Conservation (phyloP, 2,797 vertebrate genomes). For the Calcarius lapponicus region DNA sequence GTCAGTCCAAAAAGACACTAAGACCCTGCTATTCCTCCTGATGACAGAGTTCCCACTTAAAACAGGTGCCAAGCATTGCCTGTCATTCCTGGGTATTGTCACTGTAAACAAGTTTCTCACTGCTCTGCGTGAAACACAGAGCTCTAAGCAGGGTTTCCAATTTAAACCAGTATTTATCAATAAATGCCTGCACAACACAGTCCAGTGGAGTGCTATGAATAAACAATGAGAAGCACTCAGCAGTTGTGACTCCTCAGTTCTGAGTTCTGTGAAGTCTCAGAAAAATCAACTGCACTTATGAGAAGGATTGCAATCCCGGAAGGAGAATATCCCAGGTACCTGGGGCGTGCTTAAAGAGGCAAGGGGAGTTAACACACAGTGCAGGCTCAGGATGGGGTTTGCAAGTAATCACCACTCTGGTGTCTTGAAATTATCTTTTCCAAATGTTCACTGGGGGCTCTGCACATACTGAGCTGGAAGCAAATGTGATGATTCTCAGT, state of each 20-base stretch:
- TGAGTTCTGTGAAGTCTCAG: conserved; percentile 15
- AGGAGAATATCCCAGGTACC: conserved; percentile 13
- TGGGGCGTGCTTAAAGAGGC: conserved; percentile 19
- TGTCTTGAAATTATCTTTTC: conserved; percentile 38
- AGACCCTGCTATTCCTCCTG: not conserved
- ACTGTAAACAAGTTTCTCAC: not conserved
- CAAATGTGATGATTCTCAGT: conserved; percentile 35
- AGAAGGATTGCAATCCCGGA: not conserved
- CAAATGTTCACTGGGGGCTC: conserved; percentile 38
- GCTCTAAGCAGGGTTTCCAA: conserved; percentile 22
- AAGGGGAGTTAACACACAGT: not conserved
- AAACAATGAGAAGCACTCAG: conserved; percentile 29
- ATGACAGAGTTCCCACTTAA: not conserved
- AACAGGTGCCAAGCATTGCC: not conserved
- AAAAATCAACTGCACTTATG: not conserved
- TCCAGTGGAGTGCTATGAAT: not conserved
- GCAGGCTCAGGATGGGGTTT: not conserved
- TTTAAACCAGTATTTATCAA: conserved; percentile 59
- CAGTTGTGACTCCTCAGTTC: conserved; percentile 14
- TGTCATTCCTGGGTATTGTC: not conserved
- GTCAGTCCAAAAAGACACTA: not conserved
- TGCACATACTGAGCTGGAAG: conserved; percentile 46
- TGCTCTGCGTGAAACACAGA: not conserved
- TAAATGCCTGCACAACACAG: conserved; percentile 31
- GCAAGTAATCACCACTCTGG: conserved; percentile 31